Conservation (phyloP, 2,888 invertebrate genomes). For the Lasioglossum vierecki region DNA sequence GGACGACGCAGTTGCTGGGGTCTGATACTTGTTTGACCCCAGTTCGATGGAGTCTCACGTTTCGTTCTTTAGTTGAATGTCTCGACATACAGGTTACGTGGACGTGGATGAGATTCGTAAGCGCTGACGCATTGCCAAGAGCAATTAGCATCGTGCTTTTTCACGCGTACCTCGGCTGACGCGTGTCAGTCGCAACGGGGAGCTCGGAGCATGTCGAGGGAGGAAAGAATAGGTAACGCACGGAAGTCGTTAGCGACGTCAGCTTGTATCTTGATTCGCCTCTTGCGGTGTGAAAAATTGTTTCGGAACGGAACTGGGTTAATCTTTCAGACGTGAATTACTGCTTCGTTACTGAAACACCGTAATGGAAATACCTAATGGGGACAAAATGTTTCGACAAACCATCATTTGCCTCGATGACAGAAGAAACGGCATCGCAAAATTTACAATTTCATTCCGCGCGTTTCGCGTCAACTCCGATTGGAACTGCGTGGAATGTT, state of each 20-base stretch:
- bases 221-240: conserved; percentile 28
- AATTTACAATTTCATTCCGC: not conserved
- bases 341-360: not conserved
- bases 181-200: conserved; percentile 16
- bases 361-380: not conserved
- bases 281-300: conserved; percentile 26
- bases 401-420: too few relatives aligned
- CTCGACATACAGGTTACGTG: not conserved
- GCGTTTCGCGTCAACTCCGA: not conserved
- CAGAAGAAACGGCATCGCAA: not conserved
- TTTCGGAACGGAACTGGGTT: conserved; percentile 36
- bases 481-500: not conserved
- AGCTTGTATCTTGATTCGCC: conserved; percentile 42
- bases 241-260: conserved; percentile 49
- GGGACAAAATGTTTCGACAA: not conserved
- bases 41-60: not conserved
- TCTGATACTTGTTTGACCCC: not conserved
- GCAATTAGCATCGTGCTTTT: not conserved
- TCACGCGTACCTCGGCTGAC: not conserved
- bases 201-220: conserved; percentile 19
- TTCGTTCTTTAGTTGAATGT: not conserved
- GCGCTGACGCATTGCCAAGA: not conserved
- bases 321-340: conserved; percentile 18
- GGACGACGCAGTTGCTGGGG: not conserved
- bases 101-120: not conserved